A percentile compares a stretch with the other conserved stretches of the same genome.
Evolutionary conservation across 2,888 invertebrate species (phyloP).

Genomic region (Agrotis puta): DNA sequence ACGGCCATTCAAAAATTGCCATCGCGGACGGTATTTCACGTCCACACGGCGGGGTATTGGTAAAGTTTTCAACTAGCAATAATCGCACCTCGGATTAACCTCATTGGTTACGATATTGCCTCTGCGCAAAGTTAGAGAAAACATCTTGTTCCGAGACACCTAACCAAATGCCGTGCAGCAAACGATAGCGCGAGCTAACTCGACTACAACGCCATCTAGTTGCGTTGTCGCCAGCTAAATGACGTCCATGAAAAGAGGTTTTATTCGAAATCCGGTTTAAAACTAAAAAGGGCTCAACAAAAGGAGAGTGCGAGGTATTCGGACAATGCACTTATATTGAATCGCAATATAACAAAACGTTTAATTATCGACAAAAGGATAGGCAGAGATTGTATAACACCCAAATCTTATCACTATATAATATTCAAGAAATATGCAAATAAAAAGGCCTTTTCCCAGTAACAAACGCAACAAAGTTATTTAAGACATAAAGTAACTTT

Average conservation of each 20-base stretch:
- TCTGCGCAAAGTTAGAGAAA: constrained; percentile 4
- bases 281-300: neutral
- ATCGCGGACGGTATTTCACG: constrained; percentile 96
- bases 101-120: constrained; percentile 16
- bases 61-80: constrained; percentile 98
- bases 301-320: neutral
- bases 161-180: constrained; percentile 30
- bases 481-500: neutral
- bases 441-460: neutral
- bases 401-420: neutral
- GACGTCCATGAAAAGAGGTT: neutral
- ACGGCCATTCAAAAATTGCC: constrained; percentile 96
- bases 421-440: neutral
- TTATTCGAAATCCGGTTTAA: neutral
- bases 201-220: constrained; percentile 44
- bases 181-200: constrained; percentile 40
- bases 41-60: constrained; percentile 97
- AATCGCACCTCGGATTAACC: constrained; percentile 15
- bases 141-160: neutral
- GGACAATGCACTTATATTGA: too few relatives aligned
- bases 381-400: neutral
- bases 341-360: neutral
- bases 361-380: too few relatives aligned
- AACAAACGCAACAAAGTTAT: neutral
- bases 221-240: constrained; percentile 7